Base-by-base conservation (phyloP, 1,140 invertebrate genomes). In the Dolichoris vasculosae region DNA sequence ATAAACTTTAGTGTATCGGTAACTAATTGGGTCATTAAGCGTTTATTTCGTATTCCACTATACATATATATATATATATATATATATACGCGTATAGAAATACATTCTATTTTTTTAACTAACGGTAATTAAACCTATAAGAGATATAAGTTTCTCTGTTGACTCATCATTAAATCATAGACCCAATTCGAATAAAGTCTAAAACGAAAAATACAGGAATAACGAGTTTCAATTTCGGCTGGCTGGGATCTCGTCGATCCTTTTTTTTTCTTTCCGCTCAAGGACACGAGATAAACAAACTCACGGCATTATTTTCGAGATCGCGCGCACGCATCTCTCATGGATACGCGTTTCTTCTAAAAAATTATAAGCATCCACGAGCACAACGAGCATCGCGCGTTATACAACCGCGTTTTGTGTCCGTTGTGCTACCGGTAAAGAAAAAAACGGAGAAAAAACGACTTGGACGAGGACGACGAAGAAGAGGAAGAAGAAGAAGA, bases 11-110 rank as follows among this genome's bases (percentile, higher is more conserved):
- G 20, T 23, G 30, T 40, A 35, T 63, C 55, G 23, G 30, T 40
- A 77, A 51, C 48, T 79, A 79, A 79, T 59, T 79, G 23, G 55
- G 51, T 40, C 55, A 40, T 79, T 59, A 63, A 26, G 32, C 20
- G 48, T 55, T 79, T 40, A 63, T 40, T 35, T 77, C 46, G 4
- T 51, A 15, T 73, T 0, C 20, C 4, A 67, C 1, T 32, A 4
- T n/a, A 43, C 38, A 3, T 26, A 9, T n/a, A 40, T 30, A n/a
- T 73, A 23, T 13, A n/a, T n/a, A n/a, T n/a, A n/a, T n/a, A n/a
- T n/a, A n/a, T n/a, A n/a, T n/a, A n/a, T n/a, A n/a, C n/a, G n/a
- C n/a, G n/a, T n/a, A n/a, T n/a, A n/a, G n/a, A n/a, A 6, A 43
- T 43, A n/a, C 69, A 26, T 35, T 35, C 30, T 69, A 7, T 73